phyloP scores from a whole-genome alignment of 2,888 invertebrate genomes.

The Ophonus ardosiacus region DNA sequence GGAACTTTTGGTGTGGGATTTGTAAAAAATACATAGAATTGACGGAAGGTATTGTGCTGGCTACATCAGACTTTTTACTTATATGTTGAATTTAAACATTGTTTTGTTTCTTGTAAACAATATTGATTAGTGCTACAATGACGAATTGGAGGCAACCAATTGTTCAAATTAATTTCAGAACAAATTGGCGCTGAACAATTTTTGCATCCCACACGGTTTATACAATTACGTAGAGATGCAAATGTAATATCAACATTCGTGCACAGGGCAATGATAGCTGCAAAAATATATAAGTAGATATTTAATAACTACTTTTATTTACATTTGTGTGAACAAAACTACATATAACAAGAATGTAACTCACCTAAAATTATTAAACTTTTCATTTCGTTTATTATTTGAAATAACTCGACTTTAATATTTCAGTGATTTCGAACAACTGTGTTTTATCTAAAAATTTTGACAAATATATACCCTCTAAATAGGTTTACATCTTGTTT shows the following conservation, averaged over 20 bases:
- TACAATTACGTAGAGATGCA: neutral
- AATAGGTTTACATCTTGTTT: neutral
- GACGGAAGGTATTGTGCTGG: too few relatives aligned
- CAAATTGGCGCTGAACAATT: constrained; percentile 8
- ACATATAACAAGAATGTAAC: neutral
- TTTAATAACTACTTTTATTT: neutral
- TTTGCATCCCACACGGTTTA: neutral
- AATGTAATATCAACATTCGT: neutral
- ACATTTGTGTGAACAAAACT: too few relatives aligned
- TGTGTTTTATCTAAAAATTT: neutral
- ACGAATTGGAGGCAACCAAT: neutral
- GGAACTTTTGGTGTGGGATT: too few relatives aligned
- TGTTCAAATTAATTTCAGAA: neutral
- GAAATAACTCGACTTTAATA: neutral
- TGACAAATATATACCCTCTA: neutral
- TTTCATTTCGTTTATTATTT: neutral
- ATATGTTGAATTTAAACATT: neutral
- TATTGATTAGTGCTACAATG: constrained; percentile 14
- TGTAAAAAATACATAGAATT: too few relatives aligned
- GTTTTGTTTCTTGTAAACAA: neutral
- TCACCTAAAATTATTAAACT: neutral
- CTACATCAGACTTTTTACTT: neutral
- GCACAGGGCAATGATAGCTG: neutral
- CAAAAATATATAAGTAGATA: neutral
- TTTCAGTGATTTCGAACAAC: neutral